These are phyloP conservation scores for Hycleus phaleratus DNA, from an alignment of 1,140 invertebrate genomes.

Conservation along the genomic window DNA sequence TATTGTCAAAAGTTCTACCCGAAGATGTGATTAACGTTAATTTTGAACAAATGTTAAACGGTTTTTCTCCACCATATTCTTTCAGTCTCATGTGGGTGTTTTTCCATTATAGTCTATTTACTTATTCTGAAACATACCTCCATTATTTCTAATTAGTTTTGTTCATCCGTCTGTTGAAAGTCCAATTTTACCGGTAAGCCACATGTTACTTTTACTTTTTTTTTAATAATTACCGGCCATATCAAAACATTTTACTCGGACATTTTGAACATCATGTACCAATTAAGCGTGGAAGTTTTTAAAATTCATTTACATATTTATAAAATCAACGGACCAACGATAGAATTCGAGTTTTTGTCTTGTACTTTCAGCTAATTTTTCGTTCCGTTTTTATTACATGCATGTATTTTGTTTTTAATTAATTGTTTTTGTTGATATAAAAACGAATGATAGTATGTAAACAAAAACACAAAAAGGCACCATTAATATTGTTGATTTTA, in stretches of 20 bases:
- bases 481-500: too few species aligned
- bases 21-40: too few species aligned
- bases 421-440: too few species aligned
- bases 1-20: too few species aligned
- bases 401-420: too few species aligned
- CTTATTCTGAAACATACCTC: conserved; percentile 12
- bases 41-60: neutral
- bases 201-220: conserved; percentile 14
- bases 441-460: too few species aligned
- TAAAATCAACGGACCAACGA: neutral
- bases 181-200: conserved; percentile 9
- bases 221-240: neutral
- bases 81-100: conserved; percentile 13
- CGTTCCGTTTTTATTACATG: too few species aligned
- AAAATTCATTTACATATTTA: conserved; percentile 12
- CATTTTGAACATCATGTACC: conserved; percentile 10
- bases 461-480: too few species aligned
- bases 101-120: conserved; percentile 10
- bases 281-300: conserved; percentile 11
- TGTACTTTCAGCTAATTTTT: too few species aligned
- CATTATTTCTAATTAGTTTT: conserved; percentile 18
- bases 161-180: conserved; percentile 17
- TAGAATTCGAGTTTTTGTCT: too few species aligned
- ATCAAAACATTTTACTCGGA: conserved; percentile 8
- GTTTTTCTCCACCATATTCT: conserved; percentile 6